phyloP scores from a whole-genome alignment of 2,113 vertebrate species.

The Oreochromis aureus region DNA sequence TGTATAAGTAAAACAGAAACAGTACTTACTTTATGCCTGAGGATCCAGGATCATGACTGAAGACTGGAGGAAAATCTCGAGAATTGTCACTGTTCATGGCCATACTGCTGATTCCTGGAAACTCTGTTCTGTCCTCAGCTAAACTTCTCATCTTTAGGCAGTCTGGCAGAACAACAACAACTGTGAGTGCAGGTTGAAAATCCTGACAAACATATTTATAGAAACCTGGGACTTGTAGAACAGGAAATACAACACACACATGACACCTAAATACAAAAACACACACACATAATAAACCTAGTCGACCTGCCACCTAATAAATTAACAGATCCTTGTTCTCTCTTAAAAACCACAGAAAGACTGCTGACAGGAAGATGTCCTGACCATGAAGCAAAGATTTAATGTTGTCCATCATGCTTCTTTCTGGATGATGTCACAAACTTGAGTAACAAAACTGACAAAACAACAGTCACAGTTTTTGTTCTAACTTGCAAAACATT shows the following conservation, averaged over 20 bases:
- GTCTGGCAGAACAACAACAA: background rate
- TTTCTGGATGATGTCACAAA: background rate
- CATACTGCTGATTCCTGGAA: background rate
- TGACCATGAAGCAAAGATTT: fast-evolving
- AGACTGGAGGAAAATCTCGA: background rate
- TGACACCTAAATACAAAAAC: fast-evolving
- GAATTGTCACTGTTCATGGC: fast-evolving
- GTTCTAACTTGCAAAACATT: fast-evolving
- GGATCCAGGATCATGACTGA: fast-evolving
- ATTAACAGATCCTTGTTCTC: fast-evolving
- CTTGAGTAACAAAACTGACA: fast-evolving
- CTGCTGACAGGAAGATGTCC: background rate
- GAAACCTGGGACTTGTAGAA: background rate
- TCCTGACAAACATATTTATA: background rate
- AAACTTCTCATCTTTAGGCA: fast-evolving
- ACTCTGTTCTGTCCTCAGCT: fast-evolving
- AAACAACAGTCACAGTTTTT: background rate
- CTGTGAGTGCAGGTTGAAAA: fast-evolving
- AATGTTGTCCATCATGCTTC: fast-evolving
- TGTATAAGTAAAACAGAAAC: background rate
- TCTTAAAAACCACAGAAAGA: background rate
- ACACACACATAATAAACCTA: fast-evolving
- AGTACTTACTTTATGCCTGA: background rate
- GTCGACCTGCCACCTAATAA: fast-evolving
- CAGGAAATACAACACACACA: background rate